These are phyloP conservation scores for Trypoxylon attenuatum DNA, from an alignment of 2,888 invertebrate species.

Conservation along the genomic window DNA sequence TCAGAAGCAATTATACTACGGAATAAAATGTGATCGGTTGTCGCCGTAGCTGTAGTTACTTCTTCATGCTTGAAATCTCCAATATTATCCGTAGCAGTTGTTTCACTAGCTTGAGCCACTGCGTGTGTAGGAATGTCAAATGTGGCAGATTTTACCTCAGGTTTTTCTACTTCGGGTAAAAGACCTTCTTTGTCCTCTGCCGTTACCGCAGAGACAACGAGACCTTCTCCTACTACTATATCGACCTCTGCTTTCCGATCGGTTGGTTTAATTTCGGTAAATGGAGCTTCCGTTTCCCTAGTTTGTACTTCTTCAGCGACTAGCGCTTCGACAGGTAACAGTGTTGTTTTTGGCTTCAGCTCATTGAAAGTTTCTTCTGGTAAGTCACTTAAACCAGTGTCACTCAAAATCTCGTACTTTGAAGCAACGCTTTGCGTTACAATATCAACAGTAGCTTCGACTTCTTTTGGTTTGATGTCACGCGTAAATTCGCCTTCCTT, in stretches of 20 bases:
- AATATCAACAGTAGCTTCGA: slow-evolving; percentile 63
- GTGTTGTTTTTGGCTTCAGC: slow-evolving; percentile 56
- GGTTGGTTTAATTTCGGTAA: slow-evolving; percentile 74
- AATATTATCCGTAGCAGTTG: slow-evolving; percentile 62
- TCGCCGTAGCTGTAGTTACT: slow-evolving; percentile 76
- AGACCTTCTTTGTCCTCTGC: slow-evolving; percentile 61
- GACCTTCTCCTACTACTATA: slow-evolving; percentile 64
- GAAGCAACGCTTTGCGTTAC: slow-evolving; percentile 62
- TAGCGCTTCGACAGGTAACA: slow-evolving; percentile 63
- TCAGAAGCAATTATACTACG: slow-evolving; percentile 76
- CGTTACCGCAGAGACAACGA: slow-evolving; percentile 64
- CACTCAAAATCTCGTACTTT: slow-evolving; percentile 64
- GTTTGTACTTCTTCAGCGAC: slow-evolving; percentile 66
- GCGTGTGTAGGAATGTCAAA: slow-evolving; percentile 69
- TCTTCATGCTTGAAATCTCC: slow-evolving; percentile 66
- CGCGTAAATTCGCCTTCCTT: slow-evolving; percentile 63
- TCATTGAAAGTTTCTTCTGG: slow-evolving; percentile 44
- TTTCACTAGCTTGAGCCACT: slow-evolving; percentile 71
- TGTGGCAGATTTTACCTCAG: slow-evolving; percentile 70
- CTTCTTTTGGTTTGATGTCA: slow-evolving; percentile 52
- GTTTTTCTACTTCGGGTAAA: slow-evolving; percentile 58
- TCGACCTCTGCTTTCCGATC: slow-evolving; percentile 76
- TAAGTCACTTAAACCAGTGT: slow-evolving; percentile 55
- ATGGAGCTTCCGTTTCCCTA: slow-evolving; percentile 65
- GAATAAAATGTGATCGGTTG: slow-evolving; percentile 77